These are phyloP conservation scores for Leptatherina wallacei DNA, from an alignment of 2,797 vertebrate species.

Conservation along the genomic window DNA sequence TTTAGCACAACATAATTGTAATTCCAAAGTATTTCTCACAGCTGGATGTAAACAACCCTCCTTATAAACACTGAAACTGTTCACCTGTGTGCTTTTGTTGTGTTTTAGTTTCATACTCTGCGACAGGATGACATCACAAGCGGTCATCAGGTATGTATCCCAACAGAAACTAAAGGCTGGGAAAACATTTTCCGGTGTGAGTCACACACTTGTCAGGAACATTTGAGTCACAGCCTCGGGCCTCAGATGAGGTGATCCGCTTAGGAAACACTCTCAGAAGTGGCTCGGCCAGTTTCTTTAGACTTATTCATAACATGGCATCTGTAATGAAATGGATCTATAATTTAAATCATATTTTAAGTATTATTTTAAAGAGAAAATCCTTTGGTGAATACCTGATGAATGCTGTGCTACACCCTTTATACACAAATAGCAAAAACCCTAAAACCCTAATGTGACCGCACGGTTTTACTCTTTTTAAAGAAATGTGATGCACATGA, in stretches of 20 bases:
- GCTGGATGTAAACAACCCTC: not conserved
- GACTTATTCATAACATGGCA: not conserved
- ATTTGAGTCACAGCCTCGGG: constrained; percentile 52
- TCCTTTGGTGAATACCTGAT: too few species aligned
- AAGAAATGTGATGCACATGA: too few species aligned
- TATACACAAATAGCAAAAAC: too few species aligned
- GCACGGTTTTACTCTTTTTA: too few species aligned
- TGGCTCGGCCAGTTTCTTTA: not conserved
- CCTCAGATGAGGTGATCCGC: constrained; percentile 11
- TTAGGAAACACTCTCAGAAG: not conserved
- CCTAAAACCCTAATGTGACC: too few species aligned
- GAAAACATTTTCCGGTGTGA: constrained; percentile 19
- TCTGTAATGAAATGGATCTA: not conserved
- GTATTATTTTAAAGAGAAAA: too few species aligned
- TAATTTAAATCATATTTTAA: too few species aligned
- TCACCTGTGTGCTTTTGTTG: not conserved
- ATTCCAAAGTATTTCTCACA: not conserved
- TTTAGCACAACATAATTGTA: too few species aligned
- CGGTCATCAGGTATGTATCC: constrained; percentile 9
- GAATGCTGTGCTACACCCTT: too few species aligned
- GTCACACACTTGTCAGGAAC: too few species aligned
- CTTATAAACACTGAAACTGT: not conserved
- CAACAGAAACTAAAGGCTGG: constrained; percentile 60
- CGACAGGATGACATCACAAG: constrained; percentile 31
- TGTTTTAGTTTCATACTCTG: too few species aligned